phyloP scores from a whole-genome alignment of 2,888 invertebrate species.

The Miltochrista miniata region DNA sequence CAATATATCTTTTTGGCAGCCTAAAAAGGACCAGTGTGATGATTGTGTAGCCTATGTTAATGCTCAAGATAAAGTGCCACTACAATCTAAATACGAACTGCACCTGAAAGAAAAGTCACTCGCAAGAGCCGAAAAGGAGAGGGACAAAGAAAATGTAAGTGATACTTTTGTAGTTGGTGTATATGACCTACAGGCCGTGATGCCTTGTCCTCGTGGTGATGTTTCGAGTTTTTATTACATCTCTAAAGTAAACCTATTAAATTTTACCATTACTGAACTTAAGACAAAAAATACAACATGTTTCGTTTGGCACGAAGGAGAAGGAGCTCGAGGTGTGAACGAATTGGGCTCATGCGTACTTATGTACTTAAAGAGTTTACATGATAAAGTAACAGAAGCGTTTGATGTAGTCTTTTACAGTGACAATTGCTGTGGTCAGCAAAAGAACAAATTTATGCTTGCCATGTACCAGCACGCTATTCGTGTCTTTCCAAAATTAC shows the following conservation, averaged over 20 bases:
- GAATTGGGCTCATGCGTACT: too few relatives aligned
- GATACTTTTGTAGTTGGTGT: slow-evolving; percentile 18
- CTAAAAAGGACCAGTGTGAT: slow-evolving; percentile 33
- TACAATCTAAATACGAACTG: slow-evolving; percentile 17
- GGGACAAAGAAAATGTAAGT: slow-evolving; percentile 15
- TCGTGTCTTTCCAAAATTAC: too few relatives aligned
- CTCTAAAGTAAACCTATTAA: too few relatives aligned
- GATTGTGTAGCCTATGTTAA: slow-evolving; percentile 25
- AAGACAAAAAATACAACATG: too few relatives aligned
- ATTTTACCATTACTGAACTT: too few relatives aligned
- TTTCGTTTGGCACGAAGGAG: too few relatives aligned
- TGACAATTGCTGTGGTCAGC: too few relatives aligned
- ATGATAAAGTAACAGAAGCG: too few relatives aligned
- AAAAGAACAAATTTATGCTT: too few relatives aligned
- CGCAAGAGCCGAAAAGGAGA: slow-evolving; percentile 21
- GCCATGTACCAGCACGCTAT: neutral
- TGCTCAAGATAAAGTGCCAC: slow-evolving; percentile 13
- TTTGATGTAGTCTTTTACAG: too few relatives aligned
- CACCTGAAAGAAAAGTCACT: slow-evolving; percentile 28
- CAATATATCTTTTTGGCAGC: slow-evolving; percentile 21
- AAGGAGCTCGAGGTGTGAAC: too few relatives aligned
- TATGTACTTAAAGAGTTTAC: too few relatives aligned
- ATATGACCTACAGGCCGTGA: slow-evolving; percentile 29
- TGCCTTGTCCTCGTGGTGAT: slow-evolving; percentile 18
- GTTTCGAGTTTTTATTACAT: neutral